Evolutionary conservation across 2,113 vertebrate genomes (phyloP).

Genomic region (Ciconia maguari): DNA sequence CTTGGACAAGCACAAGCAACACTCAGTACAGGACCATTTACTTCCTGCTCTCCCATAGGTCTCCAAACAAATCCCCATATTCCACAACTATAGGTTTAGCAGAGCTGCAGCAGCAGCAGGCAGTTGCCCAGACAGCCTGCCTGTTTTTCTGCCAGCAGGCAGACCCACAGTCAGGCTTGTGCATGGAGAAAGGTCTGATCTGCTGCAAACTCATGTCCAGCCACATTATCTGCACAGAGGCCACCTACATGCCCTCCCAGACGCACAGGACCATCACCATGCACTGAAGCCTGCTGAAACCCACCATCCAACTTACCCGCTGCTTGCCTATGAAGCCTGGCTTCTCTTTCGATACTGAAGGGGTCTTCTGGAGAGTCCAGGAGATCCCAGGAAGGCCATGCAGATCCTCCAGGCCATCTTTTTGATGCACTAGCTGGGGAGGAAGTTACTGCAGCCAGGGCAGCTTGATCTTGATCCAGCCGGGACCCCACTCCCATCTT

Average conservation of each 20-base stretch:
- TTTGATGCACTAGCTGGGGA: constrained; percentile 80
- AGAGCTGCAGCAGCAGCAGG: not conserved
- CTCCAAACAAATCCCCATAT: not conserved
- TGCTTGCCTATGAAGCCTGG: constrained; percentile 93
- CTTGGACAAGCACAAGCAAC: constrained; percentile 63
- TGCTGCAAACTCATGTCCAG: not conserved
- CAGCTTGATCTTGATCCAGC: constrained; percentile 86
- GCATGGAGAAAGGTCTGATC: not conserved
- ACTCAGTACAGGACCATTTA: not conserved
- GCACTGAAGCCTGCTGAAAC: not conserved
- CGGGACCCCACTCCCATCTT: constrained; percentile 84
- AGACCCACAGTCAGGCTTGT: not conserved
- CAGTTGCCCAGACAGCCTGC: not conserved
- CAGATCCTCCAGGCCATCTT: constrained; percentile 89
- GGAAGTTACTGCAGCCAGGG: constrained; percentile 81
- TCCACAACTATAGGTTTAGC: not conserved
- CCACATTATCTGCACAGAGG: not conserved
- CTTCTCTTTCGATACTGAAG: constrained; percentile 97
- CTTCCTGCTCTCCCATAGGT: not conserved
- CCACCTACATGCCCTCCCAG: not conserved
- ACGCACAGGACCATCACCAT: too few species aligned
- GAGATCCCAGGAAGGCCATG: constrained; percentile 89
- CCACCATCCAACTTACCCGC: constrained; percentile 76
- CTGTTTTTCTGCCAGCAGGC: not conserved
- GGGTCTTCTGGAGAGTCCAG: constrained; percentile 88